Base-by-base conservation (phyloP, 35 echinoderm and acorn worm species). In the Ptychodera flava region DNA sequence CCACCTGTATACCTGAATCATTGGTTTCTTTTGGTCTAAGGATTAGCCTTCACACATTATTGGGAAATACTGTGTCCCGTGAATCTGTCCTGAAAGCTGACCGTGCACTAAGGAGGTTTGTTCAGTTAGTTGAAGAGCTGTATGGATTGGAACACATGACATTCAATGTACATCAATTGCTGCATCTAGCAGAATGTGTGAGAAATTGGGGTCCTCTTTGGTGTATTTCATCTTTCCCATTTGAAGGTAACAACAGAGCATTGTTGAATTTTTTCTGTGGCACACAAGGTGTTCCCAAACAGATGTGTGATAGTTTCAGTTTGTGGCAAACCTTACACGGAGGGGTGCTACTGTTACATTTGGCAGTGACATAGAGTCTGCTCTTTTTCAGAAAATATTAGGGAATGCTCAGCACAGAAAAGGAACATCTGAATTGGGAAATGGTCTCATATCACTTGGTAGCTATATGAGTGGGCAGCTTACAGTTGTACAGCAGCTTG, bases 161-260 rank as follows among this genome's bases (percentile, higher is more conserved):
- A 29, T 87, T 87, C 90, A 91, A 91, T 81, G 53, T 80, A 16
- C 90, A 91, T 53, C 85, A 87, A 37, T 80, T 91, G 15, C 0
- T 82, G 15, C 90, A 91, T 81, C 81, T 89, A 14, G 28, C 80
- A 64, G 34, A 88, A 34, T 31, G 78, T 31, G 90, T 92, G 1
- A 88, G 77, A 88, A 75, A 77, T 28, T 92, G 85, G 90, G 90
- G 90, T 38, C 90, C 90, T 83, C 64, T 92, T 1, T 92, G 90
- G 90, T 36, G 1, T 77, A 36, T 79, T 78, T 92, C 90, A 16
- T 45, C 85, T 28, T 92, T 92, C 76, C 35, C 85, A 22, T 92
- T 88, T 79, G 90, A 92, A 90, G 32, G 37, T 29, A 53, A 84
- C 34, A 90, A 90, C 80, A 83, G 89, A 28, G 34, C n/a, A n/a